Evolutionary conservation across 1,140 invertebrate species (phyloP).

Genomic region (Diprion similis): DNA sequence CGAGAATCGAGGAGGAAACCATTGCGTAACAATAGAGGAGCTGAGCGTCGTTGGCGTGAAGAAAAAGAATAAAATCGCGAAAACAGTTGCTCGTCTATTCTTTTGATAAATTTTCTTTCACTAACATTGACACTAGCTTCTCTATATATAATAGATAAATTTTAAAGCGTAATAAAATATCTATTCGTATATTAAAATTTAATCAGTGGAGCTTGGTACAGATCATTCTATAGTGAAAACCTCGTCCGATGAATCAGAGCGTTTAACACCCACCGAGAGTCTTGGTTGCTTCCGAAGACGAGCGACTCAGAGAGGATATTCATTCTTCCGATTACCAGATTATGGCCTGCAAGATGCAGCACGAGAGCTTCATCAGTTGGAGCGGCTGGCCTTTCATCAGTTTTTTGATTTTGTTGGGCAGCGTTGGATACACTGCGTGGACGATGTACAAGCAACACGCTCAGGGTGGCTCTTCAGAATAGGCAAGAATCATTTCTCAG

Average conservation of each 20-base stretch:
- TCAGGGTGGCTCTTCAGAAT: neutral
- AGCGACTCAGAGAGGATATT: neutral
- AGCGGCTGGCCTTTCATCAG: slow-evolving; percentile 38
- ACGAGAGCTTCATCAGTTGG: slow-evolving; percentile 31
- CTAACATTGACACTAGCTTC: too few species aligned
- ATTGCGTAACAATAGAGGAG: too few species aligned
- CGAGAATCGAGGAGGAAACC: too few species aligned
- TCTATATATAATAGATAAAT: too few species aligned
- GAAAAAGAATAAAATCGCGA: too few species aligned
- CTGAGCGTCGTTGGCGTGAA: too few species aligned
- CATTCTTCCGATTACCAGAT: neutral
- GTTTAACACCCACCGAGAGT: neutral
- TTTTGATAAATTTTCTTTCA: too few species aligned
- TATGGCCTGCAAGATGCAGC: slow-evolving; percentile 25
- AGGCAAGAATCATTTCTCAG: neutral
- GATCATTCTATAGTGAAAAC: too few species aligned
- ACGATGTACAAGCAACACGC: neutral
- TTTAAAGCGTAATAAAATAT: too few species aligned
- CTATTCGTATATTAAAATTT: too few species aligned
- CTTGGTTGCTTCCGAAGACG: neutral
- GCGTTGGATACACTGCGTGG: slow-evolving; percentile 27
- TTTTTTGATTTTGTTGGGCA: slow-evolving; percentile 31
- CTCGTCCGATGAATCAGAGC: neutral
- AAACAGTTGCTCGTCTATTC: too few species aligned
- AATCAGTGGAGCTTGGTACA: too few species aligned